Evolutionary conservation across 2,888 invertebrate genomes (phyloP).

Genomic region (Linnaemya tessellans): DNA sequence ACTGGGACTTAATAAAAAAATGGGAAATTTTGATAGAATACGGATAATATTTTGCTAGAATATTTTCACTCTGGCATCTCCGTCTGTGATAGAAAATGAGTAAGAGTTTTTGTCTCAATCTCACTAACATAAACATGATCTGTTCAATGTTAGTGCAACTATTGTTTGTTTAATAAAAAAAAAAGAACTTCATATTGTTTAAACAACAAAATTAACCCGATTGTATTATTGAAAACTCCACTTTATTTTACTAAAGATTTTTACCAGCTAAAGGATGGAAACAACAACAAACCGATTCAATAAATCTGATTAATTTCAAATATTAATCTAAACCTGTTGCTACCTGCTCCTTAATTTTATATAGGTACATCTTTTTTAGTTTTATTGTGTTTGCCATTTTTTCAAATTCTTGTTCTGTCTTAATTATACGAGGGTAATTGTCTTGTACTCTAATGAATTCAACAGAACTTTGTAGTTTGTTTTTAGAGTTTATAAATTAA

Average conservation of each 20-base stretch:
- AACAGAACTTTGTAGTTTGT: neutral
- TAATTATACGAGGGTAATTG: slow-evolving; percentile 23
- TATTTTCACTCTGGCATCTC: neutral
- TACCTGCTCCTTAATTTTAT: slow-evolving; percentile 65
- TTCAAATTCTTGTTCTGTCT: slow-evolving; percentile 23
- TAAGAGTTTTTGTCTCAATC: slow-evolving; percentile 14
- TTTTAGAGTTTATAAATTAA: too few relatives aligned
- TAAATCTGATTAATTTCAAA: slow-evolving; percentile 64
- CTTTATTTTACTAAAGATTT: slow-evolving; percentile 22
- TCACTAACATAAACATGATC: slow-evolving; percentile 17
- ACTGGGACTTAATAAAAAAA: too few relatives aligned
- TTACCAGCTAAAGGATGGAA: neutral
- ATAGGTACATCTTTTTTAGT: slow-evolving; percentile 18
- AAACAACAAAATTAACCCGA: slow-evolving; percentile 45
- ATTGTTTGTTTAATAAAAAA: slow-evolving; percentile 61
- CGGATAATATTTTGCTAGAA: too few relatives aligned
- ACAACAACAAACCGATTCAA: slow-evolving; percentile 35
- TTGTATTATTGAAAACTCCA: slow-evolving; percentile 34
- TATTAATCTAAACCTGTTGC: slow-evolving; percentile 70
- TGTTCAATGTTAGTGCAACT: slow-evolving; percentile 27
- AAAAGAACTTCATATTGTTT: slow-evolving; percentile 63
- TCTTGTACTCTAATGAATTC: neutral
- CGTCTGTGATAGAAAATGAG: slow-evolving; percentile 23
- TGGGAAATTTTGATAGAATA: too few relatives aligned
- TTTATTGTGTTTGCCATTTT: slow-evolving; percentile 1